A percentile compares a stretch with the other conserved stretches of the same genome.
Evolutionary conservation across 2,888 invertebrate genomes (phyloP).

Genomic region (Xestia ashworthii): DNA sequence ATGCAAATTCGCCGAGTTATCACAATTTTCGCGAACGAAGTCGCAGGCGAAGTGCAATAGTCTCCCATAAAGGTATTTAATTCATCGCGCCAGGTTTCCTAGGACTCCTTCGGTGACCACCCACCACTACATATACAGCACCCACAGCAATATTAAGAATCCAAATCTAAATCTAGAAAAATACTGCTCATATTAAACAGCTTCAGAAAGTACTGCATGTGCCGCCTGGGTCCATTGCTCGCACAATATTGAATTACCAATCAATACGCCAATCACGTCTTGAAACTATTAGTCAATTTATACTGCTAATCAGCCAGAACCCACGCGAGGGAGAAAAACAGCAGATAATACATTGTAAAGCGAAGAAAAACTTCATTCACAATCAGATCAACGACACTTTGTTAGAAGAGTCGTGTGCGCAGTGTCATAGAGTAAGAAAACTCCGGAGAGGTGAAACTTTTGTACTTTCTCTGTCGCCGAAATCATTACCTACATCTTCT

Average conservation of each 20-base stretch:
- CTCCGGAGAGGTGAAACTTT: neutral
- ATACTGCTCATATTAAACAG: neutral
- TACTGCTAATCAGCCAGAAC: conserved; percentile 28
- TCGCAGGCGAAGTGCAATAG: too few relatives aligned
- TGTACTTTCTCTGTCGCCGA: too few relatives aligned
- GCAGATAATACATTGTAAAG: conserved; percentile 17
- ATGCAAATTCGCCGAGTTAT: too few relatives aligned
- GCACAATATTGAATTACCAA: conserved; percentile 18
- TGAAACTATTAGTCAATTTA: conserved; percentile 39
- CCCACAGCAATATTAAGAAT: neutral
- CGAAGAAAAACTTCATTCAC: conserved; percentile 41
- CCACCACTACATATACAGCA: neutral
- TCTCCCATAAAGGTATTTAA: neutral
- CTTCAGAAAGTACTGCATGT: conserved; percentile 5
- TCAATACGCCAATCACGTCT: conserved; percentile 42
- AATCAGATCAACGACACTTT: conserved; percentile 55
- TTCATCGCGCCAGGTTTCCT: neutral
- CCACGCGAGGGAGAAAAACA: conserved; percentile 31
- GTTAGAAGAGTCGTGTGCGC: conserved; percentile 30
- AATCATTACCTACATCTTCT: too few relatives aligned
- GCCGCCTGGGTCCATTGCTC: neutral
- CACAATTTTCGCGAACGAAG: too few relatives aligned
- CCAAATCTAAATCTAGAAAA: neutral
- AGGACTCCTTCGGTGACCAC: neutral
- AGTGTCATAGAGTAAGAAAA: conserved; percentile 23